phyloP scores from a whole-genome alignment of 1,140 invertebrate genomes.

The Sesamia nonagrioides region DNA sequence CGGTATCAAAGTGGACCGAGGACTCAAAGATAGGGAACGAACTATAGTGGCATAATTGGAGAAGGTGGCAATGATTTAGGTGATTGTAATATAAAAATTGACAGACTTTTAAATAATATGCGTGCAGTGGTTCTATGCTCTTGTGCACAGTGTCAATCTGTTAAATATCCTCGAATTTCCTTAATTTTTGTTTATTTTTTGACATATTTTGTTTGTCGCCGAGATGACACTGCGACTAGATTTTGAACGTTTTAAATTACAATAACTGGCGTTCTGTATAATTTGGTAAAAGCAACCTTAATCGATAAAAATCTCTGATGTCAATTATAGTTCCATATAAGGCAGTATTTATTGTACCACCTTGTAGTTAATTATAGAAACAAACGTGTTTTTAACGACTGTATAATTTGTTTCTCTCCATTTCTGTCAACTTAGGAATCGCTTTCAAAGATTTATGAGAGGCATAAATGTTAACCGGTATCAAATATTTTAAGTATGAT shows the following conservation, averaged over 20 bases:
- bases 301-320: background rate
- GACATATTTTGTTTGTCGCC: no score
- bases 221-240: no score
- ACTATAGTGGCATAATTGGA: no score
- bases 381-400: conserved; percentile 25
- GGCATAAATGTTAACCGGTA: background rate
- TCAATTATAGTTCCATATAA: conserved; percentile 1
- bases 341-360: background rate
- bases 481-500: background rate
- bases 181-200: no score
- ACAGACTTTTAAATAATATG: no score
- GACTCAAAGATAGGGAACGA: background rate
- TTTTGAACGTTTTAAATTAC: no score
- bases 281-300: background rate
- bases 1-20: background rate
- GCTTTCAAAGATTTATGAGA: conserved; percentile 15
- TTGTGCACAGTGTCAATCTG: no score
- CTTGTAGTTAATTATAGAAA: conserved; percentile 5
- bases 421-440: conserved; percentile 8
- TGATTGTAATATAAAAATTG: no score
- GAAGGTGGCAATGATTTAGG: no score
- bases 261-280: no score
- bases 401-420: conserved; percentile 17
- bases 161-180: no score
- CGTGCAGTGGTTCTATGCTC: no score